These are phyloP conservation scores for Anguilla japonica DNA, from an alignment of 2,113 vertebrate genomes.

Conservation along the genomic window DNA sequence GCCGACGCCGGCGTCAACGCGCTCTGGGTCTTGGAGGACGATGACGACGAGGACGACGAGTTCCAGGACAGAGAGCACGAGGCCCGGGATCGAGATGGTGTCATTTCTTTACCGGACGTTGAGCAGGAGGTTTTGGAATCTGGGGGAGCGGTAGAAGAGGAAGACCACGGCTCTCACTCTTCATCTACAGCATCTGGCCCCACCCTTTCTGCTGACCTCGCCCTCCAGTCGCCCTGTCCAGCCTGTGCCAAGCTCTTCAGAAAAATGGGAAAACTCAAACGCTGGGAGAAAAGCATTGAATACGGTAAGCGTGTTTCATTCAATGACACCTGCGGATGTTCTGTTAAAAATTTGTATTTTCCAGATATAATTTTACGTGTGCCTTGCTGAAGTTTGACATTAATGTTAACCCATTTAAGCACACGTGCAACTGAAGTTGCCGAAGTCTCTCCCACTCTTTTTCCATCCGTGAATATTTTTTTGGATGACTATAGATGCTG, in stretches of 20 bases:
- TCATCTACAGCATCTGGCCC: slow-evolving; percentile 21
- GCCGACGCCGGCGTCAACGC: not conserved
- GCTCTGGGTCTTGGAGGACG: slow-evolving; percentile 3
- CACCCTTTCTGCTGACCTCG: not conserved
- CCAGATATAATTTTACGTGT: not conserved
- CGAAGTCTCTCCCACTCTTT: too few relatives aligned
- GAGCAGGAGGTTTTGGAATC: not conserved
- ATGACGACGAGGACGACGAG: too few relatives aligned
- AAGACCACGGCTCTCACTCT: not conserved
- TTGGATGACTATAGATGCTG: too few relatives aligned
- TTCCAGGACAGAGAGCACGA: not conserved
- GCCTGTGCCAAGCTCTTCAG: slow-evolving; percentile 1
- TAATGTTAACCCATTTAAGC: not conserved
- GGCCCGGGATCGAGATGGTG: not conserved
- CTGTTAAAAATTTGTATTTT: not conserved
- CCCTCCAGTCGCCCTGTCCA: not conserved
- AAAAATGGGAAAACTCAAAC: slow-evolving; percentile 16
- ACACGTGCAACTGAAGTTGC: too few relatives aligned
- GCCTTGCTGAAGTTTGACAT: not conserved
- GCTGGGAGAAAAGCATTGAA: slow-evolving; percentile 19
- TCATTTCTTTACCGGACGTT: not conserved
- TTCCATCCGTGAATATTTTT: too few relatives aligned
- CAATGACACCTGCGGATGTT: not conserved
- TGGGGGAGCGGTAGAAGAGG: not conserved
- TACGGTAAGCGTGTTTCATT: not conserved